Evolutionary conservation across 2,797 vertebrate genomes (phyloP), one percentile per base, ranked within the genome.

Genomic region (Hozukius guyotensis): DNA sequence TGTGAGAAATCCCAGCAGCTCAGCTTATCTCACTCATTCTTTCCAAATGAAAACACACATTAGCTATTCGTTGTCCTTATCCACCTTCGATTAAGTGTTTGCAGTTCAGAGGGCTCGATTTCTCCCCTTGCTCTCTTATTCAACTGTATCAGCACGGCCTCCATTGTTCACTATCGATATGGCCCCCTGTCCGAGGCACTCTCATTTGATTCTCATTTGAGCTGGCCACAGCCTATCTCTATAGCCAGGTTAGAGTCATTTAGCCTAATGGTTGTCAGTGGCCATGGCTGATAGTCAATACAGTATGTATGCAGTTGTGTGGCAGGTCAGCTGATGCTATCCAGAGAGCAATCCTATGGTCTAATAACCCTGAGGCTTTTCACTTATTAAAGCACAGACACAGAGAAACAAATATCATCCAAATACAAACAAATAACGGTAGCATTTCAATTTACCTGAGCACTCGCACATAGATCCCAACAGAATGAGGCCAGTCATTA

Each of bases 191-290:
- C 73, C 73, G 73, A 77, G 56, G 68, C 56, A 70, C 59, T 86
- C 65, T 73, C 27, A 69, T 78, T 74, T 75, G 79, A 84, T 77
- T 52, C 57, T 62, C 71, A 32, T 52, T 62, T 82, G 77, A 81
- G 74, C 32, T 65, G 65, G 57, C 55, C 63, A 67, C 65, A 42
- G 75, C 66, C 75, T 85, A 72, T 86, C 73, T 73, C 72, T 83
- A 24, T 8, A 74, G 74, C 73, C 74, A 81, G 72, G 77, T 77
- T 82, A 42, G 53, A 84, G 75, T 84, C 69, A 77, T 88, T 91
- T 89, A 84, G 72, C 62, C 53, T 78, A 72, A 85, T 80, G 78
- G 71, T 77, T 77, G 79, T 80, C 75, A 80, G 69, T 75, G 31
- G 60, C 56, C 38, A 27, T 67, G 74, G 65, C 77, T 81, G 57